Conservation (phyloP, 2,888 invertebrate genomes). For the Temnothorax unifasciatus region DNA sequence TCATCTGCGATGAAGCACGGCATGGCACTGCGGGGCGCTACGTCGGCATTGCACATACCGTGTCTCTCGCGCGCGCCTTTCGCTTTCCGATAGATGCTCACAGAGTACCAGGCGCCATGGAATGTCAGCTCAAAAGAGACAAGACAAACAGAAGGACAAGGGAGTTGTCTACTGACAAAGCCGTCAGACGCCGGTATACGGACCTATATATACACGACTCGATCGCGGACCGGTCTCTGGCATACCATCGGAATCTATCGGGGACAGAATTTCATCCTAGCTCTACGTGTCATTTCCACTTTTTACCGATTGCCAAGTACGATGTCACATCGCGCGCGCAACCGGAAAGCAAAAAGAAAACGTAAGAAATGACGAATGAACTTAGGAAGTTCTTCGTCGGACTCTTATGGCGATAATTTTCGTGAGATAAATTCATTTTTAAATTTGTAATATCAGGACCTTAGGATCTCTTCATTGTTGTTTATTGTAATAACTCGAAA, state of each 20-base stretch:
- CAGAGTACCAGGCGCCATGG: constrained; percentile 47
- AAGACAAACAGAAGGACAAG: constrained; percentile 67
- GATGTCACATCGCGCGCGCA: constrained; percentile 18
- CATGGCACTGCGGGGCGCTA: background rate
- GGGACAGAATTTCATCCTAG: constrained; percentile 68
- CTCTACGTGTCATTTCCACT: constrained; percentile 69
- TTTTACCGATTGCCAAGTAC: constrained; percentile 59
- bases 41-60: background rate
- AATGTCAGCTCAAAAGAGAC: constrained; percentile 59
- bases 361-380: constrained; percentile 44
- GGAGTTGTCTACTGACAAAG: constrained; percentile 69
- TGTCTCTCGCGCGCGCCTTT: constrained; percentile 28
- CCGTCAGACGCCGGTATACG: constrained; percentile 54
- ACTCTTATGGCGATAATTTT: background rate
- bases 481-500: background rate
- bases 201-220: constrained; percentile 53
- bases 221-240: constrained; percentile 73
- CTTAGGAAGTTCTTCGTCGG: background rate
- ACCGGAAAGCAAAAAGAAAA: background rate
- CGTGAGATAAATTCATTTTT: background rate
- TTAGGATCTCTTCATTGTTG: background rate
- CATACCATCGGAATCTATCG: constrained; percentile 54
- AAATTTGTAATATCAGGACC: background rate
- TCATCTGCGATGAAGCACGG: constrained; percentile 40
- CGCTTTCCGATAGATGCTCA: constrained; percentile 44